phyloP scores from a whole-genome alignment of 2,888 invertebrate genomes.

The Linyphia triangularis region DNA sequence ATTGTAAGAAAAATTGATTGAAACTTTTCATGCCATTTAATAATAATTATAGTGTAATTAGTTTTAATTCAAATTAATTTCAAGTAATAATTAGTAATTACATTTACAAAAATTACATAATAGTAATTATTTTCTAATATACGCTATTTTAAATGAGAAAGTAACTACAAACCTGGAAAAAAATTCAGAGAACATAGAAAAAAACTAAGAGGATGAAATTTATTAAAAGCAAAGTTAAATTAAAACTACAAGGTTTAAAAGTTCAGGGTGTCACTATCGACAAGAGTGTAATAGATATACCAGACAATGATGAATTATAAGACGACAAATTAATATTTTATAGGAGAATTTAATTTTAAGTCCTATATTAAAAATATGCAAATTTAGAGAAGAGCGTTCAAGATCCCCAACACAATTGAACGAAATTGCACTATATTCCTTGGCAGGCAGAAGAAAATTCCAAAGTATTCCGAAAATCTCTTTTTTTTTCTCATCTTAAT shows the following conservation, averaged over 20 bases:
- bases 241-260: neutral
- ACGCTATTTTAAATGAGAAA: no score
- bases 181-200: no score
- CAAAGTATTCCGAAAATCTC: constrained; percentile 43
- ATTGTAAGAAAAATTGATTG: no score
- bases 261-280: neutral
- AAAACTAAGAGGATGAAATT: no score
- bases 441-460: constrained; percentile 15
- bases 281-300: neutral
- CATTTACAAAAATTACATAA: no score
- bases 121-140: no score
- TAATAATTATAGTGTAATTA: no score
- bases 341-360: constrained; percentile 69
- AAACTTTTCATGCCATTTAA: no score
- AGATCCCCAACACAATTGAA: constrained; percentile 33
- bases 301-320: constrained; percentile 49
- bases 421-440: constrained; percentile 52
- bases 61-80: no score
- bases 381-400: constrained; percentile 23
- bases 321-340: constrained; percentile 56
- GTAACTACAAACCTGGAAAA: no score
- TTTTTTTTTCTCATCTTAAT: constrained; percentile 19
- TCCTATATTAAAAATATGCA: constrained; percentile 70
- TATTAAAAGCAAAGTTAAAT: neutral
- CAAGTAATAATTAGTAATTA: no score